These are phyloP conservation scores for Penaeus monodon DNA, from an alignment of 2,888 invertebrate genomes.

Conservation along the genomic window DNA sequence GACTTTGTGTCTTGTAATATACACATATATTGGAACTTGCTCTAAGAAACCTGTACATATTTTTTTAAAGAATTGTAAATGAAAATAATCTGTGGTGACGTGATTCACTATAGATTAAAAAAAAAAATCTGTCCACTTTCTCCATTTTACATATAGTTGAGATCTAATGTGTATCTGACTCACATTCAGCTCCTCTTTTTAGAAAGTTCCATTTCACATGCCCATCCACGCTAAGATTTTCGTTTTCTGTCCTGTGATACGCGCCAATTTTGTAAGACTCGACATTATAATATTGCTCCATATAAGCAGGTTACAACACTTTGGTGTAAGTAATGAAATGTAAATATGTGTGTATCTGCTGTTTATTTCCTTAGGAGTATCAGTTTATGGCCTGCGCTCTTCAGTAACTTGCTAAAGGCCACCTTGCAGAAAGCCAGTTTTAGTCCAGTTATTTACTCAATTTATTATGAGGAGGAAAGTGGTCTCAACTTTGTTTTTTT, in stretches of 20 bases:
- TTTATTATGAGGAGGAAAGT: no score
- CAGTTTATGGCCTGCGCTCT: constrained; percentile 47
- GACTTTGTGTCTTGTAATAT: constrained; percentile 52
- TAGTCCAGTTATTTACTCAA: no score
- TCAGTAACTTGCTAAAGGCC: constrained; percentile 28
- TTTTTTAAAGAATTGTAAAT: neutral
- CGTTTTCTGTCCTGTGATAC: constrained; percentile 63
- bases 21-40: constrained; percentile 55
- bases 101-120: neutral
- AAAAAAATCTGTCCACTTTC: neutral
- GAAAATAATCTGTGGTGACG: no score
- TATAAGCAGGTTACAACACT: constrained; percentile 52
- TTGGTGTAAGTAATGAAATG: constrained; percentile 50
- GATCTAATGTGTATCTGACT: constrained; percentile 3
- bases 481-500: no score
- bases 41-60: constrained; percentile 26
- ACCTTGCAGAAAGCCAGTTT: no score
- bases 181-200: constrained; percentile 47
- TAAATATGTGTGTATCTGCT: constrained; percentile 59
- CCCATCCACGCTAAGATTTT: constrained; percentile 60
- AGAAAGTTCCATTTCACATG: constrained; percentile 56
- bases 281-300: constrained; percentile 53
- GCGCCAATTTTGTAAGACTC: constrained; percentile 63
- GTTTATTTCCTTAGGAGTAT: constrained; percentile 51
- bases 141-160: neutral